These are phyloP conservation scores for Nebria brevicollis DNA, from an alignment of 2,888 invertebrate species.

Conservation along the genomic window DNA sequence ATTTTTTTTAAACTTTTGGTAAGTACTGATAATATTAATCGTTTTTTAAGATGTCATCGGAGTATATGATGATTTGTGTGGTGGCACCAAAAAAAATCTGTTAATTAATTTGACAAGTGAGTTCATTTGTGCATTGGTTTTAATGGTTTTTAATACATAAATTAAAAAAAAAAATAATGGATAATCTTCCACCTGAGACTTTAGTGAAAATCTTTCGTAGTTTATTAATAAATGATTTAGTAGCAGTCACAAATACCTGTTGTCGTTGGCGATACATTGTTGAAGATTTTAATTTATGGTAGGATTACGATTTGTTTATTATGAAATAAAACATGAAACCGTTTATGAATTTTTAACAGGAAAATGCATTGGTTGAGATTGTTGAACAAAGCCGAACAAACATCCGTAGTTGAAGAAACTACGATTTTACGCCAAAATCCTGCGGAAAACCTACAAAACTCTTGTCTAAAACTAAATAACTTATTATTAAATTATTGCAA, in stretches of 20 bases:
- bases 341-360: slow-evolving; percentile 25
- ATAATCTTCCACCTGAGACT: slow-evolving; percentile 27
- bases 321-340: neutral
- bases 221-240: slow-evolving; percentile 26
- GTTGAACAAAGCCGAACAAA: slow-evolving; percentile 9
- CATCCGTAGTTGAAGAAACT: slow-evolving; percentile 18
- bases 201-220: slow-evolving; percentile 33
- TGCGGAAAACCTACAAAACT: slow-evolving; percentile 12
- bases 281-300: slow-evolving; percentile 32
- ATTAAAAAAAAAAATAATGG: neutral
- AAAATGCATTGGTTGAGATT: slow-evolving; percentile 26
- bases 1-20: no score
- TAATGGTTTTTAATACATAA: no score
- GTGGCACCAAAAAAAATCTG: no score
- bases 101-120: no score
- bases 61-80: no score
- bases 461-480: slow-evolving; percentile 27
- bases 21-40: no score
- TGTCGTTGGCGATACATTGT: slow-evolving; percentile 31
- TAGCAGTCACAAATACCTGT: slow-evolving; percentile 17
- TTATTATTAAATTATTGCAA: slow-evolving; percentile 15
- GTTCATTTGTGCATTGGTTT: no score
- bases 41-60: no score
- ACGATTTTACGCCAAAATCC: neutral
- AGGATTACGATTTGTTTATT: neutral